Evolutionary conservation across 2,888 invertebrate species (phyloP).

Genomic region (Prostheceraeus crozeri): DNA sequence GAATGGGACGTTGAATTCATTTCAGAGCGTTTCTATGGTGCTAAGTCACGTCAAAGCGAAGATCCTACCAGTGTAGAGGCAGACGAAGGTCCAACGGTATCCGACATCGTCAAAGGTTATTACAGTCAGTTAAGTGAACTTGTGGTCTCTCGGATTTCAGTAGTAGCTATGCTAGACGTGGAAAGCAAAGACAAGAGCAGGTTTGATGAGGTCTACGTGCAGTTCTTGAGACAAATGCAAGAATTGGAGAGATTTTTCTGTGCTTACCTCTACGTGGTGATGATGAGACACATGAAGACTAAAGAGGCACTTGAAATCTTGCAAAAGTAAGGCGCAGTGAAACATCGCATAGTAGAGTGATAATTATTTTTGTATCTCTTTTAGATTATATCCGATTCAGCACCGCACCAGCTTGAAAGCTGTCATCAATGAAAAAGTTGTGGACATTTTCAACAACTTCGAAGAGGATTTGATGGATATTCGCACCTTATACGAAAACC

Average conservation of each 20-base stretch:
- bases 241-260: conserved; percentile 52
- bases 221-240: conserved; percentile 46
- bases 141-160: conserved; percentile 48
- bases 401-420: conserved; percentile 48
- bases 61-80: too few species aligned
- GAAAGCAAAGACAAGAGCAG: conserved; percentile 54
- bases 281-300: conserved; percentile 47
- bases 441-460: conserved; percentile 54
- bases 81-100: conserved; percentile 52
- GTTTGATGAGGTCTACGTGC: conserved; percentile 51
- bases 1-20: too few species aligned
- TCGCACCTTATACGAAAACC: conserved; percentile 51
- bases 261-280: conserved; percentile 52
- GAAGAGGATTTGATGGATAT: conserved; percentile 53
- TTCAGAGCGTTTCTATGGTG: too few species aligned
- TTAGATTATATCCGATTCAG: conserved; percentile 49
- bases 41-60: too few species aligned
- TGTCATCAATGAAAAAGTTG: conserved; percentile 52
- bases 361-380: conserved; percentile 5
- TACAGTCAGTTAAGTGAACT: conserved; percentile 46
- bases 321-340: conserved; percentile 46
- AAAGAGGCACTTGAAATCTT: conserved; percentile 51
- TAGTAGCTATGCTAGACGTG: conserved; percentile 53
- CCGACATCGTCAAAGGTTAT: conserved; percentile 47
- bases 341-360: too few species aligned